A percentile compares a stretch with the other conserved stretches of the same genome.
These are phyloP conservation scores for Scomber colias DNA, from an alignment of 2,113 vertebrate genomes.

Conservation along the genomic window DNA sequence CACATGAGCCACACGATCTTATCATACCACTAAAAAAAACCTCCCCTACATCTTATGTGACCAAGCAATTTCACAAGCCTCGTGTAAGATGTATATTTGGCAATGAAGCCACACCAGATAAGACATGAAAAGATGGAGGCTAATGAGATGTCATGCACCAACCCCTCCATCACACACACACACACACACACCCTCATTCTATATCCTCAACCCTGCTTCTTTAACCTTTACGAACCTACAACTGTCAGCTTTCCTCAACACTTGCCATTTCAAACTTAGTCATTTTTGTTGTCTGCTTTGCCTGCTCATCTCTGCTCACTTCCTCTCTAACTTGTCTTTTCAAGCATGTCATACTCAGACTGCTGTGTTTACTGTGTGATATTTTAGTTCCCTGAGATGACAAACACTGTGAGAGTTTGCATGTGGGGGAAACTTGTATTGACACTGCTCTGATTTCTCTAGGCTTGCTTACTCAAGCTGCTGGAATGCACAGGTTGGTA, in stretches of 20 bases:
- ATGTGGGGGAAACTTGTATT: conserved; percentile 44
- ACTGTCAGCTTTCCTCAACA: not conserved
- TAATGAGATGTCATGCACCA: no score
- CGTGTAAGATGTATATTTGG: conserved; percentile 1
- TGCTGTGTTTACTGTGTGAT: conserved; percentile 28
- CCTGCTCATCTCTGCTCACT: conserved; percentile 7
- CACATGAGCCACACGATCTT: conserved; percentile 16
- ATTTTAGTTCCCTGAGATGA: conserved; percentile 21
- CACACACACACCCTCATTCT: not conserved
- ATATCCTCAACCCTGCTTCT: not conserved
- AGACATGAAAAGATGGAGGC: not conserved
- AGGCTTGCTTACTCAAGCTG: conserved; percentile 61
- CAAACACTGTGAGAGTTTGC: conserved; percentile 42
- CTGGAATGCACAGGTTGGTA: conserved; percentile 59
- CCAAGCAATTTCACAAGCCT: conserved; percentile 7
- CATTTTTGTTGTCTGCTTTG: not conserved
- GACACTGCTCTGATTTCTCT: conserved; percentile 48
- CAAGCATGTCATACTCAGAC: conserved; percentile 16
- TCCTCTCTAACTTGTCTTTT: conserved; percentile 32
- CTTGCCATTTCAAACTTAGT: not conserved
- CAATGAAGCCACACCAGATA: not conserved
- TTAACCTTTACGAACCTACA: not conserved
- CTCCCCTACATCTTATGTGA: not conserved
- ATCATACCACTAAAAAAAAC: conserved; percentile 15
- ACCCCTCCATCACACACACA: not conserved